Evolutionary conservation across 2,113 vertebrate genomes (phyloP), one percentile per base, ranked within the genome.

Genomic region (Melanotaenia duboulayi): DNA sequence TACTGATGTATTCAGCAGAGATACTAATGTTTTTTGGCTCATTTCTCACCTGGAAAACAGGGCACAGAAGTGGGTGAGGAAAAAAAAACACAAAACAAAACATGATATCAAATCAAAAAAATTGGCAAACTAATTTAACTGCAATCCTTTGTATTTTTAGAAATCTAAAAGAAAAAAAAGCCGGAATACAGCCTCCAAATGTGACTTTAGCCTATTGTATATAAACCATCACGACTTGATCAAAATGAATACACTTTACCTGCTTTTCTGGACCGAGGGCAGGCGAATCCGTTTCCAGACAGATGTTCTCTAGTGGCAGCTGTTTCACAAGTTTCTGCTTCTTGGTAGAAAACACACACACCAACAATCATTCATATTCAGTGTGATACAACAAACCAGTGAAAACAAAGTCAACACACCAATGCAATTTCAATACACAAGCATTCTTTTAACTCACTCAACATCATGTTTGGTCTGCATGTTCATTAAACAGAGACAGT

Each of bases 241-340:
- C 20, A 0, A 37, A 0, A 14, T 11, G 11, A 14, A 72, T 64
- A 19, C 4, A 37, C 6, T 11, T 6, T 82, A 99, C 98, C 96
- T 96, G 96, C 74, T 97, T 99, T 86, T 96, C 95, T 81, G 96
- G 97, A 12, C 97, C 98, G 7, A 99, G 91, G 2, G 95, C 96
- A 66, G 97, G 98, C 20, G 97, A 96, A 72, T 99, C 97, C 0
- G 97, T 99, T 93, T 99, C 97, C 68, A 99, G 92, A 77, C 97
- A 99, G 64, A 99, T 94, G 79, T 87, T 95, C 82, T 97, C 97
- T 63, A 99, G 89, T 3, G 97, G 97, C 68, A 99, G 74, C 90
- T 96, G 94, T 73, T 97, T 97, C 87, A 99, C 96, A 50, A 99
- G 95, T 83, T 97, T 99, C 93, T 99, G 97, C 95, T 98, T 98